phyloP scores from a whole-genome alignment of 1,140 invertebrate species.

The Orussus abietinus region DNA sequence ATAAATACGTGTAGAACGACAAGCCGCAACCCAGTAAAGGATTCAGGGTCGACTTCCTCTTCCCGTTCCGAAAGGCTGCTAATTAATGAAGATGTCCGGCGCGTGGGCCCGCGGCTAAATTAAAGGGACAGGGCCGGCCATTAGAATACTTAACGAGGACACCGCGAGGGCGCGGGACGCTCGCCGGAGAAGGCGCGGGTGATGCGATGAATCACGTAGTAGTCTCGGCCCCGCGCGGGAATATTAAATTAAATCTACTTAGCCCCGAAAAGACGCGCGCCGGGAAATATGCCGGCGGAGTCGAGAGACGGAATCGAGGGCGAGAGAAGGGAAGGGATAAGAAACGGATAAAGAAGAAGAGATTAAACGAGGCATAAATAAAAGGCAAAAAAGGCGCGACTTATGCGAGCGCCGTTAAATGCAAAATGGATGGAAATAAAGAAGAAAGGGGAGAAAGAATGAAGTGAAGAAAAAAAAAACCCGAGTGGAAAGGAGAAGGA shows the following conservation, averaged over 20 bases:
- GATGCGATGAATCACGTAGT: constrained; percentile 38
- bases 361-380: constrained; percentile 1
- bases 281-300: background rate
- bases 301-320: too few relatives aligned
- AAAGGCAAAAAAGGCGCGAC: too few relatives aligned
- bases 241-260: constrained; percentile 37
- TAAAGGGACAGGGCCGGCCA: constrained; percentile 32
- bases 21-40: constrained; percentile 6
- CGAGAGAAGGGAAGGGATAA: too few relatives aligned
- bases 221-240: constrained; percentile 27
- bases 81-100: constrained; percentile 33
- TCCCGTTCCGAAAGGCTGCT: constrained; percentile 19
- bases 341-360: constrained; percentile 3
- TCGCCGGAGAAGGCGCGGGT: constrained; percentile 41
- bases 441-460: background rate
- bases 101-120: constrained; percentile 23
- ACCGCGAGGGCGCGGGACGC: constrained; percentile 37
- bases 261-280: background rate
- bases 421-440: too few relatives aligned
- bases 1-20: too few relatives aligned
- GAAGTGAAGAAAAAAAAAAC: too few relatives aligned
- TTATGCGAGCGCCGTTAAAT: too few relatives aligned
- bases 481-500: too few relatives aligned
- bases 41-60: constrained; percentile 12
- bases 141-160: constrained; percentile 45